phyloP scores from a whole-genome alignment of 2,113 vertebrate genomes.

The Carassius gibelio region DNA sequence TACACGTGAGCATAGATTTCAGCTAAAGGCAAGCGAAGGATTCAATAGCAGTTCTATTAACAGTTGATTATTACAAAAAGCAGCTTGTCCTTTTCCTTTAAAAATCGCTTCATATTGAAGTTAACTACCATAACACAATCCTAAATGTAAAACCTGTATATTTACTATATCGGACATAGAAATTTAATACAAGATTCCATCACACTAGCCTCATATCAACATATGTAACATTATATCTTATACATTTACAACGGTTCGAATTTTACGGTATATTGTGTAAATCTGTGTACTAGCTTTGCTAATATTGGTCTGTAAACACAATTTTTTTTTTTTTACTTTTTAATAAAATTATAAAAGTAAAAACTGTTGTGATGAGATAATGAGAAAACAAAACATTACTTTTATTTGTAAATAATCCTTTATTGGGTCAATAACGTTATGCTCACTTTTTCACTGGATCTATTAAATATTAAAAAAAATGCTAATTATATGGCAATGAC shows the following conservation, averaged over 20 bases:
- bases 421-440: no score
- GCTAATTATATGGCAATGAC: background rate
- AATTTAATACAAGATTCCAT: background rate
- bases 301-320: background rate
- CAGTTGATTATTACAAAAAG: background rate
- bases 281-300: background rate
- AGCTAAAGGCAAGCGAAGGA: background rate
- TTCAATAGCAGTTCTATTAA: background rate
- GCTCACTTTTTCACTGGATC: background rate
- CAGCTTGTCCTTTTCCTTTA: background rate
- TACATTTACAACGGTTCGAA: background rate
- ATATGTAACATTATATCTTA: no score
- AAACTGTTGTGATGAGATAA: background rate
- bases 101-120: background rate
- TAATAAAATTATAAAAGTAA: background rate
- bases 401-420: background rate
- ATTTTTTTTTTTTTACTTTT: background rate
- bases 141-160: background rate
- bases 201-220: background rate
- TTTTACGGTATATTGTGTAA: background rate
- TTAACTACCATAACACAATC: background rate
- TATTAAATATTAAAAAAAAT: background rate
- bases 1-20: constrained; percentile 32
- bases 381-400: background rate
- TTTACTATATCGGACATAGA: background rate